phyloP scores from a whole-genome alignment of 1,140 invertebrate genomes.

The Thaumetopoea pityocampa region DNA sequence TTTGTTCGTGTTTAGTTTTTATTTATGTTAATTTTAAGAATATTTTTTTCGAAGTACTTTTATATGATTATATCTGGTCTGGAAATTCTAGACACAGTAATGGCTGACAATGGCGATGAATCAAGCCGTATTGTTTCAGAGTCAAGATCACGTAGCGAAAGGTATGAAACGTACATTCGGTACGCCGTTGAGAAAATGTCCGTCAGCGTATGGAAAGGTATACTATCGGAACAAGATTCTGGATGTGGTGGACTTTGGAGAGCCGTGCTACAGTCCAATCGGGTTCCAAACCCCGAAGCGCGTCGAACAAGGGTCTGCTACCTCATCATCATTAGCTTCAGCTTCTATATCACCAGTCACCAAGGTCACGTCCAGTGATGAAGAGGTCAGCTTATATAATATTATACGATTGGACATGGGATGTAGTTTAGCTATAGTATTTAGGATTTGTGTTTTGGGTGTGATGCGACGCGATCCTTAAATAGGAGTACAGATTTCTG shows the following conservation, averaged over 20 bases:
- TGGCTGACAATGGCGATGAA: too few relatives aligned
- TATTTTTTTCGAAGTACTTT: too few relatives aligned
- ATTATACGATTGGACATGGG: too few relatives aligned
- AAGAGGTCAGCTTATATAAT: slow-evolving; percentile 38
- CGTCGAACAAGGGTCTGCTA: slow-evolving; percentile 26
- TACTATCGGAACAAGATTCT: slow-evolving; percentile 57
- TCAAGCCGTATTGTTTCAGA: too few relatives aligned
- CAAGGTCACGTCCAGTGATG: slow-evolving; percentile 48
- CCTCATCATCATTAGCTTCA: slow-evolving; percentile 47
- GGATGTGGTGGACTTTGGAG: slow-evolving; percentile 50
- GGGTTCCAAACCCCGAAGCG: slow-evolving; percentile 45
- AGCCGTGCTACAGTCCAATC: slow-evolving; percentile 57
- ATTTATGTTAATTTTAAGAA: too few relatives aligned
- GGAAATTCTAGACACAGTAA: too few relatives aligned
- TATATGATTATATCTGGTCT: too few relatives aligned
- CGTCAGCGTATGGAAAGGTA: slow-evolving; percentile 25
- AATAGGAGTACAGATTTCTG: too few relatives aligned
- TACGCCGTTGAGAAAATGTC: slow-evolving; percentile 42
- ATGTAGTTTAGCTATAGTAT: too few relatives aligned
- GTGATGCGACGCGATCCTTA: too few relatives aligned
- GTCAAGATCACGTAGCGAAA: slow-evolving; percentile 41
- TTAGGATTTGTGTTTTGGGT: too few relatives aligned
- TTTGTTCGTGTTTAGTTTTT: background rate
- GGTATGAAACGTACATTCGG: slow-evolving; percentile 64
- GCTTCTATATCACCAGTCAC: slow-evolving; percentile 51